These are phyloP conservation scores for Drosophila algonquin DNA, from an alignment of 2,888 invertebrate species.

Conservation along the genomic window DNA sequence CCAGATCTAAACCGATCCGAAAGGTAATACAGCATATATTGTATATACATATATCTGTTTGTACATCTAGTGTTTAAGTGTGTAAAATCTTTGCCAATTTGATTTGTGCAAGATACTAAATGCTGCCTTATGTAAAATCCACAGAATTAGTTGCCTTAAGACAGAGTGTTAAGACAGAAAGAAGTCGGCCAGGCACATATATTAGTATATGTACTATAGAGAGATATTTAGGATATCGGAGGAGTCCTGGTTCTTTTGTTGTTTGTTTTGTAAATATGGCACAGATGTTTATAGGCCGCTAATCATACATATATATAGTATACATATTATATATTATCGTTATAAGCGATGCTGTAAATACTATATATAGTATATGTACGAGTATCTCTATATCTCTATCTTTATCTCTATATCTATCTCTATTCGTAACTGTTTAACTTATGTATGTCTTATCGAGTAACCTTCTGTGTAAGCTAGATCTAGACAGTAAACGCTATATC, in stretches of 20 bases:
- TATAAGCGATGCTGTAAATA: conserved; percentile 55
- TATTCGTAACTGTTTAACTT: conserved; percentile 38
- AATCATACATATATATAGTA: conserved; percentile 36
- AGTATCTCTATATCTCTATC: conserved; percentile 7
- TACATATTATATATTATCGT: conserved; percentile 50
- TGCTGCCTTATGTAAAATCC: conserved; percentile 79
- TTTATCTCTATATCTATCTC: conserved; percentile 1
- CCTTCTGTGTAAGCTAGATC: conserved; percentile 33
- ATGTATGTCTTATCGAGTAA: conserved; percentile 40
- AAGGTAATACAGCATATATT: conserved; percentile 18
- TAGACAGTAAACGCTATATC: conserved; percentile 20
- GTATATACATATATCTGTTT: conserved; percentile 23
- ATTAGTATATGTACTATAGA: conserved; percentile 15
- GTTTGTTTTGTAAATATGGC: conserved; percentile 48
- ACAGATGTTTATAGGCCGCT: conserved; percentile 42
- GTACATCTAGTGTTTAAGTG: conserved; percentile 36
- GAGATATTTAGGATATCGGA: conserved; percentile 9
- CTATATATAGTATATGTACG: conserved; percentile 25
- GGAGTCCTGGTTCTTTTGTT: conserved; percentile 23
- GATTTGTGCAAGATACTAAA: conserved; percentile 46
- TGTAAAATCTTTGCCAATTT: conserved; percentile 35
- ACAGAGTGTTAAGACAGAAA: conserved; percentile 43
- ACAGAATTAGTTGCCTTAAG: conserved; percentile 56
- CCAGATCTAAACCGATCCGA: conserved; percentile 38
- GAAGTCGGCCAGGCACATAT: conserved; percentile 29